Conservation (phyloP, 2,113 vertebrate genomes). For the Dromiciops gliroides region DNA sequence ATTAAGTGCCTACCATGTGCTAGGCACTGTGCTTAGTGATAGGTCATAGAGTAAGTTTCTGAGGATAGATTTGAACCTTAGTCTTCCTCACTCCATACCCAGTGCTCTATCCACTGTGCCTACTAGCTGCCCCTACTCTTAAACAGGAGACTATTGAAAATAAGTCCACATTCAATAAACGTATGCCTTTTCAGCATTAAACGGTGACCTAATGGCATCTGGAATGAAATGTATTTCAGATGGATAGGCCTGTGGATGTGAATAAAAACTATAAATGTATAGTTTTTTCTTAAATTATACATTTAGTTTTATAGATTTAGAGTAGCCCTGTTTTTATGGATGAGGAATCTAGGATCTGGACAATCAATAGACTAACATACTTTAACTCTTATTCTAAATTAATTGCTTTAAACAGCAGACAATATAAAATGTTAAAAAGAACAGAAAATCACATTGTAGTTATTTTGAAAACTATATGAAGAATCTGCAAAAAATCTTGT, state of each 20-base stretch:
- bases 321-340: background rate
- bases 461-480: background rate
- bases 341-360: background rate
- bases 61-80: background rate
- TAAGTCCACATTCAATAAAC: background rate
- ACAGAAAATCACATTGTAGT: background rate
- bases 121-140: too few relatives aligned
- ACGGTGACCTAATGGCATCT: background rate
- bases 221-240: background rate
- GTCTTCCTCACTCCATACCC: too few relatives aligned
- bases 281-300: background rate
- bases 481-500: background rate
- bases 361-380: background rate
- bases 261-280: background rate
- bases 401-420: background rate
- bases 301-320: background rate
- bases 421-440: background rate
- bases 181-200: background rate
- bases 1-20: background rate
- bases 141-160: too few relatives aligned
- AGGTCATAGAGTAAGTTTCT: background rate
- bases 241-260: background rate
- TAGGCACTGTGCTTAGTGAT: background rate
- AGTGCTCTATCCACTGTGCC: background rate
- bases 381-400: background rate